A percentile compares a stretch with the other conserved stretches of the same genome.
phyloP scores from a whole-genome alignment of 2,113 vertebrate genomes.

The Proteles cristata region DNA sequence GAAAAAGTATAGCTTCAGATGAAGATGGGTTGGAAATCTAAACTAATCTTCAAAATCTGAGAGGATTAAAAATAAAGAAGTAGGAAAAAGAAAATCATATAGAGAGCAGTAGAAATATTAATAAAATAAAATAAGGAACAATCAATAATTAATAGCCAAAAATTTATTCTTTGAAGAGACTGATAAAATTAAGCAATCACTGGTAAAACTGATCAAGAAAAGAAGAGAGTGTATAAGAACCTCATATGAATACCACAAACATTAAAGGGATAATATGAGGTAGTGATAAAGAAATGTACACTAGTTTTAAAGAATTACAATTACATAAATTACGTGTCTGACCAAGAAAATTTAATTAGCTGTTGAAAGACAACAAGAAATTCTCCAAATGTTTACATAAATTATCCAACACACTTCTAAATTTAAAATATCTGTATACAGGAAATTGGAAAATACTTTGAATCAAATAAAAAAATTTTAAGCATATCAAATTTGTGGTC shows the following conservation, averaged over 20 bases:
- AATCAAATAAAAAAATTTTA: not conserved
- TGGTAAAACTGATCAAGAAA: not conserved
- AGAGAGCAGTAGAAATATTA: not conserved
- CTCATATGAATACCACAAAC: not conserved
- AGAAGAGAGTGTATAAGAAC: not conserved
- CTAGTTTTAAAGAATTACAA: not conserved
- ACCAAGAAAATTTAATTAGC: conserved; percentile 9
- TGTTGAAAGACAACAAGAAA: not conserved
- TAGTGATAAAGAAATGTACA: not conserved
- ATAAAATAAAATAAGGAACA: not conserved
- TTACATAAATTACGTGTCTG: not conserved
- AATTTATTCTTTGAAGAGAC: not conserved
- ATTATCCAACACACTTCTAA: not conserved
- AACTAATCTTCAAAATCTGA: not conserved
- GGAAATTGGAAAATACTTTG: not conserved
- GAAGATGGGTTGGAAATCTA: not conserved
- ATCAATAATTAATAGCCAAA: not conserved
- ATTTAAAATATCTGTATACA: not conserved
- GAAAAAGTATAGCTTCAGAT: not conserved
- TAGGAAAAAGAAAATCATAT: not conserved
- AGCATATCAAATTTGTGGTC: not conserved
- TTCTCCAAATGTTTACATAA: not conserved
- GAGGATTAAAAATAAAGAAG: not conserved
- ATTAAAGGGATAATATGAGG: not conserved
- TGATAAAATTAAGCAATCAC: not conserved